Evolutionary conservation across 1,140 invertebrate species (phyloP).

Genomic region (Reticulitermes speratus): DNA sequence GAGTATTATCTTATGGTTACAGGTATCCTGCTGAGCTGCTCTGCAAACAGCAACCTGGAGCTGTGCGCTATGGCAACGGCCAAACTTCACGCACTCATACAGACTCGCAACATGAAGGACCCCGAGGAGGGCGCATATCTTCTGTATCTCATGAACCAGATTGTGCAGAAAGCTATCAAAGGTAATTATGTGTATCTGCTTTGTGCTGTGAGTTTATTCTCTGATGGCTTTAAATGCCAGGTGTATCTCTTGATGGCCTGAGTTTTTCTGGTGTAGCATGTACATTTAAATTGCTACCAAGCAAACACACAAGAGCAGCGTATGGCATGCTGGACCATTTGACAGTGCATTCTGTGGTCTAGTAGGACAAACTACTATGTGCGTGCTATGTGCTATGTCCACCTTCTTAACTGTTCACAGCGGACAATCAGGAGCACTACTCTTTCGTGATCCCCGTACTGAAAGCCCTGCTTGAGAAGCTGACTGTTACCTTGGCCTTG

Average conservation of each 20-base stretch:
- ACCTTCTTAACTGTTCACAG: slow-evolving; percentile 39
- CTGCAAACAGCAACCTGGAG: slow-evolving; percentile 54
- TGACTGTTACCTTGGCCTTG: slow-evolving; percentile 52
- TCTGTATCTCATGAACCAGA: slow-evolving; percentile 49
- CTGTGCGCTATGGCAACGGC: slow-evolving; percentile 61
- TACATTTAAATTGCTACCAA: background rate
- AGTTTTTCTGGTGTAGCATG: no score
- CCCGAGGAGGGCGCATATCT: slow-evolving; percentile 57
- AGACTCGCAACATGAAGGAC: slow-evolving; percentile 54
- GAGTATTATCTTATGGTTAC: background rate
- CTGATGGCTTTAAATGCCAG: background rate
- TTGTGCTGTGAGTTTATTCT: background rate
- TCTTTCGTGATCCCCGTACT: slow-evolving; percentile 64
- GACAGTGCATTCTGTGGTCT: background rate
- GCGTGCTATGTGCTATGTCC: no score
- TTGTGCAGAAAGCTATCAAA: slow-evolving; percentile 48
- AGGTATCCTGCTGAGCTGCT: slow-evolving; percentile 57
- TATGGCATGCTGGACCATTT: background rate
- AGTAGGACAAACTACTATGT: background rate
- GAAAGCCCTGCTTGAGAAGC: slow-evolving; percentile 62
- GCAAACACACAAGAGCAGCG: background rate
- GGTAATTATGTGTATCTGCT: slow-evolving; percentile 39
- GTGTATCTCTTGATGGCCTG: background rate
- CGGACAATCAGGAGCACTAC: slow-evolving; percentile 57
- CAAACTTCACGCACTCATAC: slow-evolving; percentile 59